phyloP scores from a whole-genome alignment of 2,888 invertebrate genomes.

The Callyntrura sp. region DNA sequence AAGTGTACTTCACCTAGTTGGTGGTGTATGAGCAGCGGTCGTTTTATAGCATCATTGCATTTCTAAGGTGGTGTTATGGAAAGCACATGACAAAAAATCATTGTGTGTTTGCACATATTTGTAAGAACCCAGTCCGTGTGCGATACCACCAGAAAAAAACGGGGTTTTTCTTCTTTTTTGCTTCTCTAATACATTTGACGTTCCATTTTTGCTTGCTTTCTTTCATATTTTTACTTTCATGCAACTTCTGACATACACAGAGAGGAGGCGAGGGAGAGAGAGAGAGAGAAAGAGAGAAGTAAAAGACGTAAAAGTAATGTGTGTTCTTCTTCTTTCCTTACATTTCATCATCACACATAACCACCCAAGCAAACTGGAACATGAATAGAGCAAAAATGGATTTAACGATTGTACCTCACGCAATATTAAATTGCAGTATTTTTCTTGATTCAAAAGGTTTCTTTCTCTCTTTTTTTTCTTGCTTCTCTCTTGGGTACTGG shows the following conservation, averaged over 20 bases:
- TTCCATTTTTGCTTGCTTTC: conserved; percentile 36
- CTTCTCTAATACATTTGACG: conserved; percentile 45
- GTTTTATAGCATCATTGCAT: conserved; percentile 33
- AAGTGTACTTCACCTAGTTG: not conserved
- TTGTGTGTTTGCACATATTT: no score
- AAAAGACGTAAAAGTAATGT: no score
- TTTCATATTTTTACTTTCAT: conserved; percentile 31
- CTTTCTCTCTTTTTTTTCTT: conserved; percentile 15
- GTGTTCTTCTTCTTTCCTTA: conserved; percentile 3
- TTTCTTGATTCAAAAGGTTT: conserved; percentile 75
- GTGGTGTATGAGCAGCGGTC: not conserved
- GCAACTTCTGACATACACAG: not conserved
- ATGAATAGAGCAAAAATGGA: conserved; percentile 80
- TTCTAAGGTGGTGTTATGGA: conserved; percentile 33
- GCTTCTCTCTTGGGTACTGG: conserved; percentile 57
- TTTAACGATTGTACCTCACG: conserved; percentile 83
- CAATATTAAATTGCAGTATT: conserved; percentile 83
- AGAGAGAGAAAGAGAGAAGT: not conserved
- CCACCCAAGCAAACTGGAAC: conserved; percentile 60
- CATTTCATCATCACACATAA: conserved; percentile 40
- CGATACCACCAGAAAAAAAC: conserved; percentile 43
- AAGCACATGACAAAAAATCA: conserved; percentile 62
- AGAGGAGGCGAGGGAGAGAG: no score
- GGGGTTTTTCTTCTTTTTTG: conserved; percentile 10
- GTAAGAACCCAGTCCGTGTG: no score